phyloP scores from a whole-genome alignment of 2,113 vertebrate genomes.

The Xenopus borealis region DNA sequence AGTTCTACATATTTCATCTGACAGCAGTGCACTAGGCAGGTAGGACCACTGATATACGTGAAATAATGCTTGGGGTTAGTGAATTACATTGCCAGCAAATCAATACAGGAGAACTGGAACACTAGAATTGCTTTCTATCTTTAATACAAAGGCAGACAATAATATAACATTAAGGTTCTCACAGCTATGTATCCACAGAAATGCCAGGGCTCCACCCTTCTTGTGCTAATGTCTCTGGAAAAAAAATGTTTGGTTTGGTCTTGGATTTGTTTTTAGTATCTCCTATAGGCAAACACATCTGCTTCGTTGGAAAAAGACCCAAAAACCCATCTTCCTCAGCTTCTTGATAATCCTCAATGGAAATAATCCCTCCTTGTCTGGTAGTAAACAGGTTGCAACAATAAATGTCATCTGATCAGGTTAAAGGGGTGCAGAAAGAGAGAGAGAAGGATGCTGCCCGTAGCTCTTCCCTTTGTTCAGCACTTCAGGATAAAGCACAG shows the following conservation, averaged over 20 bases:
- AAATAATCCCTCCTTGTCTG: slow-evolving; percentile 41
- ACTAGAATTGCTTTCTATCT: no score
- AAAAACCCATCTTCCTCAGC: slow-evolving; percentile 32
- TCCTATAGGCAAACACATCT: neutral
- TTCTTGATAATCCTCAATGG: slow-evolving; percentile 21
- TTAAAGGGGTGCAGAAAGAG: slow-evolving; percentile 8
- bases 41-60: neutral
- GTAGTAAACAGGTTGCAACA: slow-evolving; percentile 47
- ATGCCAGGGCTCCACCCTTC: slow-evolving; percentile 55
- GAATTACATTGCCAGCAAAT: neutral
- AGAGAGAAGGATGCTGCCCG: neutral
- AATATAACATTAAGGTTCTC: slow-evolving; percentile 43
- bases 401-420: slow-evolving; percentile 32
- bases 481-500: neutral
- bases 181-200: slow-evolving; percentile 34
- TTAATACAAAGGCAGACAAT: neutral
- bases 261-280: slow-evolving; percentile 47
- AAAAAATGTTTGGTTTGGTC: slow-evolving; percentile 39
- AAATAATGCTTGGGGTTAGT: neutral
- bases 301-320: slow-evolving; percentile 27
- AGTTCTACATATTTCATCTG: slow-evolving; percentile 21
- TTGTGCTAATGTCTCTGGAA: slow-evolving; percentile 51
- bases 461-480: slow-evolving; percentile 11
- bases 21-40: neutral
- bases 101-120: neutral